A percentile compares a stretch with the other conserved stretches of the same genome.
phyloP scores from a whole-genome alignment of 2,113 vertebrate genomes.

The Oncorhynchus mykiss region DNA sequence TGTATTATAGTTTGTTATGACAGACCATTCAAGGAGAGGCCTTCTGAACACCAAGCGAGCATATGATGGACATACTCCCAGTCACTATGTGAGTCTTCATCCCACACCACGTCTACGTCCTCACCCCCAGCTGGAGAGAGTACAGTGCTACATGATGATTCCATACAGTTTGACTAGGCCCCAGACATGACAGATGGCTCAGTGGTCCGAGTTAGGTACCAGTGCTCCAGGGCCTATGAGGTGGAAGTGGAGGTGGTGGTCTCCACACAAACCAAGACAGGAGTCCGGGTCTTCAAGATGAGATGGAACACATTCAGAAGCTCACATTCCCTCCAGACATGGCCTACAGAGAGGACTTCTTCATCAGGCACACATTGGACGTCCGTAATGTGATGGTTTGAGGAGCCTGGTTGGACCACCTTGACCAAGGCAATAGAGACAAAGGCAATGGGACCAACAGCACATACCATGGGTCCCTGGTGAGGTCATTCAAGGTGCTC shows the following conservation, averaged over 20 bases:
- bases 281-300: constrained; percentile 80
- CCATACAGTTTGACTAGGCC: constrained; percentile 77
- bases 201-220: constrained; percentile 77
- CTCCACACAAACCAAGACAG: constrained; percentile 76
- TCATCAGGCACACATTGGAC: constrained; percentile 75
- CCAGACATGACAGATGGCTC: constrained; percentile 77
- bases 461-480: constrained; percentile 62
- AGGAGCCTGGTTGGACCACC: constrained; percentile 81
- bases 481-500: constrained; percentile 76
- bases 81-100: constrained; percentile 66
- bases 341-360: constrained; percentile 79
- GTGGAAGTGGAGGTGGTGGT: constrained; percentile 80
- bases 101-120: constrained; percentile 62
- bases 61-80: constrained; percentile 25
- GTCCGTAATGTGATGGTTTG: constrained; percentile 76
- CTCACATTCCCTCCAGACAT: constrained; percentile 82
- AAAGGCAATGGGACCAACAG: constrained; percentile 9
- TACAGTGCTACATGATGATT: constrained; percentile 61
- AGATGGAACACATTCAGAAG: constrained; percentile 71
- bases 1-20: too few relatives aligned
- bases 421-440: constrained; percentile 33
- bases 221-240: constrained; percentile 82
- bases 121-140: constrained; percentile 43
- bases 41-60: not conserved
- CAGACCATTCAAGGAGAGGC: too few relatives aligned